These are phyloP conservation scores for Pagetopsis macropterus DNA, from an alignment of 2,797 vertebrate species.

Conservation along the genomic window DNA sequence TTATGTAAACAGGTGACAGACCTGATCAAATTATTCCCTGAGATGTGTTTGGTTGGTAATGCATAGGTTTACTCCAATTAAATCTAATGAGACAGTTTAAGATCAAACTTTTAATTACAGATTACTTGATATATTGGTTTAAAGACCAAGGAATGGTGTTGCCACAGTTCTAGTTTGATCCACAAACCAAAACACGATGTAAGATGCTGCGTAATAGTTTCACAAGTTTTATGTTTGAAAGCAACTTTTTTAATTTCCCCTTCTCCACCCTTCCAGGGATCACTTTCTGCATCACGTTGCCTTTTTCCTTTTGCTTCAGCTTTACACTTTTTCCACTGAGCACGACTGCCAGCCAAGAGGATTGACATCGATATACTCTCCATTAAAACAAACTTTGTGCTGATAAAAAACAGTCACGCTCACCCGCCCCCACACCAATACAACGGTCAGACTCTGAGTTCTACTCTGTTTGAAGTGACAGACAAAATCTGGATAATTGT, in stretches of 20 bases:
- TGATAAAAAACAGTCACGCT: slow-evolving; percentile 62
- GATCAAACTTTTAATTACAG: slow-evolving; percentile 19
- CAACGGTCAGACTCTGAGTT: slow-evolving; percentile 62
- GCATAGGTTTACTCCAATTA: background rate
- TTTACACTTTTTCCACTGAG: slow-evolving; percentile 42
- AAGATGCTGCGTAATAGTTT: slow-evolving; percentile 55
- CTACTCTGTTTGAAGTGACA: slow-evolving; percentile 74
- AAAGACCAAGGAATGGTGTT: slow-evolving; percentile 27
- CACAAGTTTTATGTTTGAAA: slow-evolving; percentile 41
- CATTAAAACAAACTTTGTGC: slow-evolving; percentile 66
- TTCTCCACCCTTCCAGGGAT: slow-evolving; percentile 38
- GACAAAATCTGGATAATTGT: slow-evolving; percentile 82
- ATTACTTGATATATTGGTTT: slow-evolving; percentile 21
- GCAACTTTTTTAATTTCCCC: slow-evolving; percentile 55
- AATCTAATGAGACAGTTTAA: slow-evolving; percentile 16
- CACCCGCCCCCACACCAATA: slow-evolving; percentile 50
- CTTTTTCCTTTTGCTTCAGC: slow-evolving; percentile 28
- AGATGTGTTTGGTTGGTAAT: slow-evolving; percentile 4
- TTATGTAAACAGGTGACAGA: slow-evolving; percentile 11
- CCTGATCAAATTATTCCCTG: slow-evolving; percentile 21
- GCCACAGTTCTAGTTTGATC: slow-evolving; percentile 37
- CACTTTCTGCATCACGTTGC: slow-evolving; percentile 33
- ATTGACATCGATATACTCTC: slow-evolving; percentile 55
- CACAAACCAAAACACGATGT: slow-evolving; percentile 35
- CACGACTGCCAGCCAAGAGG: slow-evolving; percentile 33